Evolutionary conservation across 1,140 invertebrate species (phyloP), one percentile per base, ranked within the genome.

Genomic region (Papilio dardanus): DNA sequence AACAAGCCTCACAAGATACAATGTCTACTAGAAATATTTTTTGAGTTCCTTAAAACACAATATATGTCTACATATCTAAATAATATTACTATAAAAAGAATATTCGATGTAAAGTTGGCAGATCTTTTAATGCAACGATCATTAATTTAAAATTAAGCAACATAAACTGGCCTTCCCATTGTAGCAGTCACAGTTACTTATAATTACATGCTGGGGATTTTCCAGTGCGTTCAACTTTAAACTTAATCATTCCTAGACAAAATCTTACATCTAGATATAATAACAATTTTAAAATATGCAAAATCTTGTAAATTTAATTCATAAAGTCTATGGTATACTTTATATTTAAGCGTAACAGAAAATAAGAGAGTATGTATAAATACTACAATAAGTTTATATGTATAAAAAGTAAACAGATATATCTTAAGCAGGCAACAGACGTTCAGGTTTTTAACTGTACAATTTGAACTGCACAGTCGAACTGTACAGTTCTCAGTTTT

Each of bases 171-270:
- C 54, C 54, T 62, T 58, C 50, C 50, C 50, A 62, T 62, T 62
- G 54, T 28, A 28, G 12, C 54, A 62, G 12, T 62, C 24, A 62
- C 54, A 62, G 54, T 62, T 62, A 62, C 54, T 21, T 30, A 30
- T 62, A 62, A 62, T 62, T 62, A 62, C 54, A 62, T 24, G 54
- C 24, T 14, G 24, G 24, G 54, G 54, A 16, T 28, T 62, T 62
- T 62, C 54, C 54, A 62, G 54, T 21, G 10, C 54, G 24, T 62
- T 62, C 54, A 62, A 62, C 54, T 62, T 62, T 30, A 30, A 62
- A 58, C 21, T 24, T 58, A 58, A 58, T 28, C 24, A 28, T 4
- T 62, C 54, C 54, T 62, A 62, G 54, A 28, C 54, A 28, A 62
- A 62, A 28, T 28, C 21, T 24, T 54, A 10, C 54, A 7, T 46